phyloP scores from a whole-genome alignment of 2,113 vertebrate species.

The Polyodon spathula region DNA sequence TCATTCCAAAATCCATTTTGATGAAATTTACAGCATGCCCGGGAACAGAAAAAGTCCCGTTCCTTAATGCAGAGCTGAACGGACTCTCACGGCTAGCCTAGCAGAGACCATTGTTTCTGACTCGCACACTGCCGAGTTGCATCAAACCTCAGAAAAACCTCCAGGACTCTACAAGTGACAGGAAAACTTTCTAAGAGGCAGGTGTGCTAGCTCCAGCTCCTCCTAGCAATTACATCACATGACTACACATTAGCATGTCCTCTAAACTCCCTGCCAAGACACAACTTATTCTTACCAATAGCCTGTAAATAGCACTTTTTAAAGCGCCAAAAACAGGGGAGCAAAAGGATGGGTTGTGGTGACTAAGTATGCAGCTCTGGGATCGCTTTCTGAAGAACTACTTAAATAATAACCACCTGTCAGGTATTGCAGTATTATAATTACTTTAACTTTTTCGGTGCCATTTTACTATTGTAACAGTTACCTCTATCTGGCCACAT shows the following conservation, averaged over 20 bases:
- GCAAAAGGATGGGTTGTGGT: too few species aligned
- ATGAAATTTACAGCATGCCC: neutral
- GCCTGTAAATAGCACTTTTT: too few species aligned
- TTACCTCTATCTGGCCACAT: too few species aligned
- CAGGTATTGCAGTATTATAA: too few species aligned
- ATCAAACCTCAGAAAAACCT: constrained; percentile 22
- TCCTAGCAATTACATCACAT: neutral
- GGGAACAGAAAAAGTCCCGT: neutral
- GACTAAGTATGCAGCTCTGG: too few species aligned
- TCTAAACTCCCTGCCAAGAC: too few species aligned
- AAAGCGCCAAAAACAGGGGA: too few species aligned
- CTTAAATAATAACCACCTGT: too few species aligned
- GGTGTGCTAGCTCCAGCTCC: neutral
- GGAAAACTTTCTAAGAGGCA: neutral
- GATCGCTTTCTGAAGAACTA: too few species aligned
- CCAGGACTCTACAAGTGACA: neutral
- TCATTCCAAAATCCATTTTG: constrained; percentile 62
- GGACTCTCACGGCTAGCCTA: neutral
- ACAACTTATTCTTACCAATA: too few species aligned
- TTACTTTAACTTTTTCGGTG: too few species aligned
- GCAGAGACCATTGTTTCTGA: neutral
- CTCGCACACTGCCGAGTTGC: neutral
- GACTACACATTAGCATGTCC: neutral
- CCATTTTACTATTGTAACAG: too few species aligned
- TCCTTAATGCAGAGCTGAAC: neutral